phyloP scores from a whole-genome alignment of 2,113 vertebrate species.

The Podocnemis expansa region DNA sequence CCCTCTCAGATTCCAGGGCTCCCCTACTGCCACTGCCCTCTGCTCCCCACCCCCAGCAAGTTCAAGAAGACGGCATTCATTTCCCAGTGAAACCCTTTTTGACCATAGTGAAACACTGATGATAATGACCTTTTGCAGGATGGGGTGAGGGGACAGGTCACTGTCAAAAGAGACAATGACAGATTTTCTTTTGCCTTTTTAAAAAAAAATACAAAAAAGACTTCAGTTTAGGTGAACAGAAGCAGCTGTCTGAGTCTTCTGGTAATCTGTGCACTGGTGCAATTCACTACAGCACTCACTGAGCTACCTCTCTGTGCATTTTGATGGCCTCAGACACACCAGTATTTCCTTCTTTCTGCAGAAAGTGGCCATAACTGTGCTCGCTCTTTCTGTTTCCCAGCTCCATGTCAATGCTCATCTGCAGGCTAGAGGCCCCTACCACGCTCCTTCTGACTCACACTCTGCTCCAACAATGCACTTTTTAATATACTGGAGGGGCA shows the following conservation, averaged over 20 bases:
- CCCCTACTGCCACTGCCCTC: not conserved
- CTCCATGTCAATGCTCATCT: not conserved
- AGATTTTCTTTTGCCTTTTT: not conserved
- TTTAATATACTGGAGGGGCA: constrained; percentile 40
- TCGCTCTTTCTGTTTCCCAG: not conserved
- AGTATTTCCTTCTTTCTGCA: not conserved
- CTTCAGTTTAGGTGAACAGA: not conserved
- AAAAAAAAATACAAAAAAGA: not conserved
- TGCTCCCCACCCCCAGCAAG: not conserved
- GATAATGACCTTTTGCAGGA: too few relatives aligned
- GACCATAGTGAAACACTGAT: not conserved
- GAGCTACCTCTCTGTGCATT: not conserved
- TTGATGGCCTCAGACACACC: not conserved
- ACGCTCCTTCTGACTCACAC: constrained; percentile 35
- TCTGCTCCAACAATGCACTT: constrained; percentile 69
- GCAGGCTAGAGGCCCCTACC: not conserved
- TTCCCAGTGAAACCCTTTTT: not conserved
- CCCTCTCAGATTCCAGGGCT: not conserved
- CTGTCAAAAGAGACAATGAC: not conserved
- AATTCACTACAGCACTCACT: not conserved
- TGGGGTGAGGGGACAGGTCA: not conserved
- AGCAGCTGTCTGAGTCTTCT: not conserved
- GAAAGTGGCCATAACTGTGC: not conserved
- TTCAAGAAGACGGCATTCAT: not conserved
- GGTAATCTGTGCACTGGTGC: not conserved